Evolutionary conservation across 2,888 invertebrate species (phyloP).

Genomic region (Gonocerus acuteangulatus): DNA sequence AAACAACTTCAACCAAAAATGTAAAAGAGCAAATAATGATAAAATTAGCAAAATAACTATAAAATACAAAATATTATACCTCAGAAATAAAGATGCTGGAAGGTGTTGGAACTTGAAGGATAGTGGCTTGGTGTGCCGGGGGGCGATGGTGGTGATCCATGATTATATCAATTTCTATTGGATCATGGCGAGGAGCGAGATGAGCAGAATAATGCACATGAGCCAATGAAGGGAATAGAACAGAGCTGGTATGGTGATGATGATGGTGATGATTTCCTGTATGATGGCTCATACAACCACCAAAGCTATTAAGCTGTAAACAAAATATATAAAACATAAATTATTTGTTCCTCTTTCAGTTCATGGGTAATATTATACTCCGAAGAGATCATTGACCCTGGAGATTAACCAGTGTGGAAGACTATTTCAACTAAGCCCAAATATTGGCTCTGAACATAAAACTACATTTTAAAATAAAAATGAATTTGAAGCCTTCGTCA

Average conservation of each 20-base stretch:
- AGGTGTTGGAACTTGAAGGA: constrained; percentile 38
- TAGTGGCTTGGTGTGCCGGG: constrained; percentile 33
- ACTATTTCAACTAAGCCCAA: no score
- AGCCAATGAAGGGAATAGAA: constrained; percentile 26
- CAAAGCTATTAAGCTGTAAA: constrained; percentile 38
- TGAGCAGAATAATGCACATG: constrained; percentile 39
- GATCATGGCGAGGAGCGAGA: constrained; percentile 39
- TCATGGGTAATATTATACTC: no score
- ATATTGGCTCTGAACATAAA: no score
- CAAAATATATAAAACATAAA: not conserved
- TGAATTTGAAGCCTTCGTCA: no score
- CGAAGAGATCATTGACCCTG: no score
- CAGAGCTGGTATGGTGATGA: constrained; percentile 37
- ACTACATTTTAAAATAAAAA: no score
- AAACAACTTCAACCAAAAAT: no score
- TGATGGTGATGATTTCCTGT: constrained; percentile 37
- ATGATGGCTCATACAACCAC: constrained; percentile 37
- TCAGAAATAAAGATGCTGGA: constrained; percentile 40
- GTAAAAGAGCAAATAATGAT: no score
- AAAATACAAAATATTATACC: constrained; percentile 33
- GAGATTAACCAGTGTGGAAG: no score
- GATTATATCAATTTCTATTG: constrained; percentile 39
- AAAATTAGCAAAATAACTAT: no score
- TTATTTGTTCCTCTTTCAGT: no score
- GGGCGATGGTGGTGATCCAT: constrained; percentile 44